Evolutionary conservation across 2,113 vertebrate species (phyloP).

Genomic region (Spilogale gracilis): DNA sequence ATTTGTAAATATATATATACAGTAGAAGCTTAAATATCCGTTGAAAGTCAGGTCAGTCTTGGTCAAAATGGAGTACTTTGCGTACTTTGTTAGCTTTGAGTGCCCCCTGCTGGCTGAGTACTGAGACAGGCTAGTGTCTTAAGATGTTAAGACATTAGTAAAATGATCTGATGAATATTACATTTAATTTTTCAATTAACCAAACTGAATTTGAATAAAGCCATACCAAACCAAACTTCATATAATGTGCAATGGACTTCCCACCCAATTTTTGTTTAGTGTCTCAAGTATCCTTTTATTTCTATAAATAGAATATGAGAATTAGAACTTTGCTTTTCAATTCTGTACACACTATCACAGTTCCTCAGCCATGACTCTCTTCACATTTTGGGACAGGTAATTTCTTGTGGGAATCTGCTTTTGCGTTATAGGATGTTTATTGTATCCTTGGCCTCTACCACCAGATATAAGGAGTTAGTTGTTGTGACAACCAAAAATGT

Average conservation of each 20-base stretch:
- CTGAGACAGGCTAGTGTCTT: neutral
- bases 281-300: neutral
- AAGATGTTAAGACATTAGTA: neutral
- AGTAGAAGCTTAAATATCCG: neutral
- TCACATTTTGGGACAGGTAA: neutral
- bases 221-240: neutral
- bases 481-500: neutral
- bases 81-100: slow-evolving; percentile 73
- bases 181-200: slow-evolving; percentile 17
- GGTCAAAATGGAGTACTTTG: neutral
- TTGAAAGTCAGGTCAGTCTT: neutral
- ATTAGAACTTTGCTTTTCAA: slow-evolving; percentile 24
- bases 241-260: neutral
- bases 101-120: slow-evolving; percentile 71
- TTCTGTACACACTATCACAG: neutral
- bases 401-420: neutral
- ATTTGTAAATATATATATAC: neutral
- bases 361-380: neutral
- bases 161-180: slow-evolving; percentile 27
- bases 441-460: neutral
- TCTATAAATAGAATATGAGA: neutral
- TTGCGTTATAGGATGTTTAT: neutral
- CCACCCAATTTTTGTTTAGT: neutral
- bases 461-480: neutral
- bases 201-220: neutral